These are phyloP conservation scores for Actias luna DNA, from an alignment of 2,888 invertebrate genomes.

Conservation along the genomic window DNA sequence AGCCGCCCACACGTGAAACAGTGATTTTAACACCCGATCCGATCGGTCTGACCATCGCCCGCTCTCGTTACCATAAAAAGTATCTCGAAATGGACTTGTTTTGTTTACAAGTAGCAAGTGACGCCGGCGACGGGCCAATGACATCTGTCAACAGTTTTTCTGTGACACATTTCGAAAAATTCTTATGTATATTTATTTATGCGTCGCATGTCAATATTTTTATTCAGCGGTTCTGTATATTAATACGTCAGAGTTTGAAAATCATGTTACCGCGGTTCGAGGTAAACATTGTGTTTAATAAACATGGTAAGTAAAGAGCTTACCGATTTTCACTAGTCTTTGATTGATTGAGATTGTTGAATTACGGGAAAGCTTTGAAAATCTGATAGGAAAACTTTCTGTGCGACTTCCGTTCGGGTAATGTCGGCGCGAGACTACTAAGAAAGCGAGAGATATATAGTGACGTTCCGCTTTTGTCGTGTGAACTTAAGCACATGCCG, in stretches of 20 bases:
- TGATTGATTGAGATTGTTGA: too few relatives aligned
- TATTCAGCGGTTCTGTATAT: not conserved
- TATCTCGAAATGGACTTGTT: slow-evolving; percentile 16
- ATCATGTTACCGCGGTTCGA: not conserved
- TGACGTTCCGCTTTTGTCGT: too few relatives aligned
- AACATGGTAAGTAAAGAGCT: not conserved
- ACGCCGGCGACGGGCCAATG: slow-evolving; percentile 14
- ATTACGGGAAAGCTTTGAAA: too few relatives aligned
- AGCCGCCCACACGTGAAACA: slow-evolving; percentile 37
- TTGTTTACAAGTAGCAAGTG: slow-evolving; percentile 17
- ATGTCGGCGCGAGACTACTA: too few relatives aligned
- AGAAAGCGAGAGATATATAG: too few relatives aligned
- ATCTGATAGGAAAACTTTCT: too few relatives aligned
- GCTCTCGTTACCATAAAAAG: slow-evolving; percentile 15
- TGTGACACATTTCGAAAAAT: slow-evolving; percentile 1
- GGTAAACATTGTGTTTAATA: not conserved
- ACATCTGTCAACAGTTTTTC: slow-evolving; percentile 10
- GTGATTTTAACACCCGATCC: slow-evolving; percentile 42
- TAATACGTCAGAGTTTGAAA: not conserved
- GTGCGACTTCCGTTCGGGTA: too few relatives aligned
- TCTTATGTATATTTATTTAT: not conserved
- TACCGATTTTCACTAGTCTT: not conserved
- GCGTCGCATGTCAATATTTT: not conserved
- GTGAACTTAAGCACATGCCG: too few relatives aligned
- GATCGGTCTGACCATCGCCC: slow-evolving; percentile 14